Conservation (phyloP, 2,797 vertebrate species). For the Oreochromis grahami region DNA sequence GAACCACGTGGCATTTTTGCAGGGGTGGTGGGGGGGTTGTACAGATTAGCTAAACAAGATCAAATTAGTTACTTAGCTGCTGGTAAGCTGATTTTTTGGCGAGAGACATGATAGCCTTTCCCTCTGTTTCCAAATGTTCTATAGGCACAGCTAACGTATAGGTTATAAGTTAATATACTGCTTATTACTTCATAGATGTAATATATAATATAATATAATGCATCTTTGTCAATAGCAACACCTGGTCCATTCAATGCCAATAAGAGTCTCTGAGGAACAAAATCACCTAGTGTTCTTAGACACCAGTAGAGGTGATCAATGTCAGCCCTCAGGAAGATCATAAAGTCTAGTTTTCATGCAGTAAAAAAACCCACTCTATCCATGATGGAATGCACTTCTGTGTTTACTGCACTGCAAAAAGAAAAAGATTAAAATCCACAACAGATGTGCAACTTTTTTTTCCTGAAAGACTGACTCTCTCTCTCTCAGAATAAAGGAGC, state of each 20-base stretch:
- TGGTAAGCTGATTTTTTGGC: neutral
- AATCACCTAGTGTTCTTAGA: accelerated
- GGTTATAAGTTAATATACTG: neutral
- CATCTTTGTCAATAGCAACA: neutral
- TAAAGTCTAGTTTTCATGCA: neutral
- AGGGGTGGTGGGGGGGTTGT: neutral
- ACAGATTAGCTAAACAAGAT: neutral
- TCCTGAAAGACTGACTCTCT: neutral
- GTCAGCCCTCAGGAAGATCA: neutral
- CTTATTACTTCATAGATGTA: neutral
- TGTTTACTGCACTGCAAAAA: neutral
- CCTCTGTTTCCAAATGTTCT: neutral
- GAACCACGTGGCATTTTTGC: neutral
- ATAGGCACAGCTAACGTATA: neutral
- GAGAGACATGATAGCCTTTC: neutral
- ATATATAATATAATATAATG: neutral
- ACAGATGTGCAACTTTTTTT: neutral
- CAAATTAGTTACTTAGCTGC: neutral
- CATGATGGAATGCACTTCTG: neutral
- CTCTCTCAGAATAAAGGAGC: neutral
- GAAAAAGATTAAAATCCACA: neutral
- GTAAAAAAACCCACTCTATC: neutral
- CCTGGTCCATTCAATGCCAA: neutral
- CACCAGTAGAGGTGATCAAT: neutral
- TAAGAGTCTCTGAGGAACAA: neutral